Evolutionary conservation across 1,140 invertebrate genomes (phyloP), one percentile per base, ranked within the genome.

Genomic region (Trialeurodes vaporariorum): DNA sequence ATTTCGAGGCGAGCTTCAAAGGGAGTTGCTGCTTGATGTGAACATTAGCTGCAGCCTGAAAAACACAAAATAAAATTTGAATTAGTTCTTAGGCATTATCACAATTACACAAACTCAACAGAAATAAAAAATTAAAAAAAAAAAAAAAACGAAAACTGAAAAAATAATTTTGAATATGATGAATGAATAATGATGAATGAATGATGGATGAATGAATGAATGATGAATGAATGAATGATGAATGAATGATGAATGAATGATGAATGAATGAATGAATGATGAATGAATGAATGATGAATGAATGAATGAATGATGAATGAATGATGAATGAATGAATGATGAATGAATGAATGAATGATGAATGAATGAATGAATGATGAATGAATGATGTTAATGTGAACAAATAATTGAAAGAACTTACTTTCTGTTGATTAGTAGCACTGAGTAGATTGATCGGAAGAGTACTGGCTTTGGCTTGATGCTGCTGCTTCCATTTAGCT

Each of bases 1-100:
- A 77, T 74, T 81, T 79, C 70, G 79, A 79, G 75, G 88, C 78
- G n/a, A 94, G 78, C 75, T 94, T 94, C 63, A 94, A 79, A 5
- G 91, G 91, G 65, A 94, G 77, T 77, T 94, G 91, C 73, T 94
- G 91, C 72, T 90, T 92, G 0, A 92, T 84, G 63, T 83, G 81
- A 63, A 84, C 74, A 70, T 79, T 77, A 2, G 72, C 62, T 27
- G 71, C 66, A 21, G 73, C 74, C 73, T 76, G 68, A 68, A 71
- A n/a, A n/a, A n/a, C n/a, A n/a, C n/a, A n/a, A n/a, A n/a, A n/a
- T n/a, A n/a, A n/a, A n/a, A n/a, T n/a, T n/a, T n/a, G n/a, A n/a
- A n/a, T n/a, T n/a, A n/a, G n/a, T n/a, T n/a, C n/a, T n/a, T n/a
- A n/a, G n/a, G n/a, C n/a, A n/a, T n/a, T n/a, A n/a, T n/a, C n/a